Base-by-base conservation (phyloP, 2,888 invertebrate species). In the Pharmacophagus antenor region DNA sequence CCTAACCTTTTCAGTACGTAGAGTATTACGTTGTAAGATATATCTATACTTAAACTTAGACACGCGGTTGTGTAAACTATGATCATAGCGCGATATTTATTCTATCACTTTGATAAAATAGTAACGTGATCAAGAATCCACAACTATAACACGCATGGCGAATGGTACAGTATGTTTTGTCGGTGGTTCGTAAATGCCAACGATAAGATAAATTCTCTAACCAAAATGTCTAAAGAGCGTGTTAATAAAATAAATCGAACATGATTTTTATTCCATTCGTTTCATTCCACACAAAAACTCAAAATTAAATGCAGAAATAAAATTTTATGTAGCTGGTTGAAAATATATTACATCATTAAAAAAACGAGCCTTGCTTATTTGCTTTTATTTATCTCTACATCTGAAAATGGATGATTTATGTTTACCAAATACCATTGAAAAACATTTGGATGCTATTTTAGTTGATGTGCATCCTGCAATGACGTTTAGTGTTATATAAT, bases 131-230 rank as follows among this genome's bases (percentile, higher is more conserved):
- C 51, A 62, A 50, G 58, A 59, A 56, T 61, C 47, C 52, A 58
- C 62, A 56, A 63, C 25, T 55, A 22, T 57, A 49, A 62, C 46
- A 55, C 57, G 44, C 54, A 48, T 55, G 44, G 31, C 49, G 47
- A 62, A 62, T 60, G 56, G 53, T 61, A 56, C 58, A 56, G 50
- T 54, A 56, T 64, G 51, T 62, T 53, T 53, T 37, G 49, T 54
- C 25, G 55, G 23, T n/a, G 47, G 31, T 52, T 42, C 56, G 61
- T 63, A 62, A 62, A 63, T 60, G 61, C 55, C 61, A 58, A 53
- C 42, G 61, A 59, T 57, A 60, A 62, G 56, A 57, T 56, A 58
- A 55, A 49, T 46, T 54, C 18, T 49, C 55, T 59, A 22, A 57
- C 48, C 48, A 57, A 52, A 27, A 56, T 42, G 31, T 51, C 51